Evolutionary conservation across 2,797 vertebrate genomes (phyloP).

Genomic region (Hephaestus fuliginosus): DNA sequence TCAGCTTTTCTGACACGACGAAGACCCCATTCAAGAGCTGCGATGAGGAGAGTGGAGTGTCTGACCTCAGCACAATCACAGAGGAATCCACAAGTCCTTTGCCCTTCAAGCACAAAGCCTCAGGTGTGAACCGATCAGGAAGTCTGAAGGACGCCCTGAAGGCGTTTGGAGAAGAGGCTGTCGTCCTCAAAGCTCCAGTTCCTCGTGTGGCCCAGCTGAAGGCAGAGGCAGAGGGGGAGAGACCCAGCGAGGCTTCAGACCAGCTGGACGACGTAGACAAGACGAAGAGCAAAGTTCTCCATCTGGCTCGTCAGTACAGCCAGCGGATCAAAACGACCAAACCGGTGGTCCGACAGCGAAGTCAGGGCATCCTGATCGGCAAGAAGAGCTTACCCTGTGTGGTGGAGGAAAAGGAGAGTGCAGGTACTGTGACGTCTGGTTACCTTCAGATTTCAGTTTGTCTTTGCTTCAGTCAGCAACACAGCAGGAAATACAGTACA

Average conservation of each 20-base stretch:
- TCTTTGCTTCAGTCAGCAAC: not conserved
- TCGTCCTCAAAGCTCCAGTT: constrained; percentile 28
- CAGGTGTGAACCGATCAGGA: constrained; percentile 29
- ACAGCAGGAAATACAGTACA: not conserved
- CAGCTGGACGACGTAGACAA: constrained; percentile 70
- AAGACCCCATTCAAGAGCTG: constrained; percentile 25
- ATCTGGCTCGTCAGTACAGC: constrained; percentile 93
- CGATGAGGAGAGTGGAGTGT: constrained; percentile 64
- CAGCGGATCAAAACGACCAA: constrained; percentile 88
- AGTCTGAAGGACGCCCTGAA: constrained; percentile 52
- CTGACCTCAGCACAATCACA: constrained; percentile 74
- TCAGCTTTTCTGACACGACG: constrained; percentile 14
- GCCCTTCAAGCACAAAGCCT: constrained; percentile 50
- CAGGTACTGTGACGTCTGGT: constrained; percentile 54
- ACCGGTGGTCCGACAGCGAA: constrained; percentile 39
- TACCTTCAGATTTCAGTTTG: not conserved
- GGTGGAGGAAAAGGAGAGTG: constrained; percentile 78
- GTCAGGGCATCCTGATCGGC: constrained; percentile 38
- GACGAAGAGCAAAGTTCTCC: constrained; percentile 89
- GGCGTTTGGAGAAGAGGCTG: constrained; percentile 40
- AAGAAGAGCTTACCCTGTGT: constrained; percentile 68
- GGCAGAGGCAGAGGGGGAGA: constrained; percentile 37
- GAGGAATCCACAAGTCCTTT: constrained; percentile 75
- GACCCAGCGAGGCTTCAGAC: not conserved
- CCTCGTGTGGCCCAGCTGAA: constrained; percentile 63